Evolutionary conservation across 2,888 invertebrate species (phyloP), one percentile per base, ranked within the genome.

Genomic region (Ennomos quercinarius): DNA sequence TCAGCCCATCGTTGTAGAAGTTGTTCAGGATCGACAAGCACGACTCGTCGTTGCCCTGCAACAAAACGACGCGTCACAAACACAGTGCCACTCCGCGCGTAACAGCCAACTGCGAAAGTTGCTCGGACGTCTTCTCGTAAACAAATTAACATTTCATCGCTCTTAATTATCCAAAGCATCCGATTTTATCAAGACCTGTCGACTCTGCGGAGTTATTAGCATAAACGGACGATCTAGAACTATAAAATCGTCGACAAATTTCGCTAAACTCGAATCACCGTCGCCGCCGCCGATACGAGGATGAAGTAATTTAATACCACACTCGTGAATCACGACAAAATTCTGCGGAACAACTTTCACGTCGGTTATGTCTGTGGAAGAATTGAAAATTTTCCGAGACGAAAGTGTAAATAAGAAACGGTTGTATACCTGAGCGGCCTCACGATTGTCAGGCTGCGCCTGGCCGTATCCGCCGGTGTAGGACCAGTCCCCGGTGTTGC

Each of bases 401-500:
- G 68, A 70, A 65, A 64, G 65, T 61, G 63, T 61, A 47, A 60
- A 62, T 54, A 55, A 58, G 59, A 52, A 62, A 49, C 57, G 40
- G 71, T 76, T 89, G 27, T 27, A 27, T 27, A 96, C 96, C 94
- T 97, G 97, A 65, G 97, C 96, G 47, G 97, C 97, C 92, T 98
- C 98, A 60, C 98, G 94, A 88, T 98, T 98, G 80, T 98, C 98
- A 8, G 98, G 98, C 85, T 98, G 98, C 0, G 96, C 93, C 80
- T 97, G 97, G 50, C 97, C 96, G 82, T 95, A 97, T 69, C 97
- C 97, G 61, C 98, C 98, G 50, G 98, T 98, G 79, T 93, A 93
- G 72, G 97, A 97, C 98, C 98, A 98, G 84, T 97, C 98, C 40
- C 98, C 98, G 61, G 97, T 96, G 88, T 97, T 97, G 66, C 97